phyloP scores from a whole-genome alignment of 2,888 invertebrate genomes.

The Spialia ferax region DNA sequence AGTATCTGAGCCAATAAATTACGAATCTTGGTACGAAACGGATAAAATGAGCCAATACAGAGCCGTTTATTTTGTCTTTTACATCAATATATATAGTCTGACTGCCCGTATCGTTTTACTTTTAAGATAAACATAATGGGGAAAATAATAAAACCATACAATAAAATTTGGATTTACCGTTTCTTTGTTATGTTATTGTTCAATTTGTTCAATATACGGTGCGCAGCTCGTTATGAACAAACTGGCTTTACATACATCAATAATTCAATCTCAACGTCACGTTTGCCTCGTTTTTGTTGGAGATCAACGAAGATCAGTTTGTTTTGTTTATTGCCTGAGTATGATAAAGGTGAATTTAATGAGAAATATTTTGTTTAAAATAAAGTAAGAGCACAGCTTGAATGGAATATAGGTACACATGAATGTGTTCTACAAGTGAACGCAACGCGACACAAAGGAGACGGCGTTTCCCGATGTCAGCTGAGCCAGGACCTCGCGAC shows the following conservation, averaged over 20 bases:
- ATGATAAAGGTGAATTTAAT: slow-evolving; percentile 13
- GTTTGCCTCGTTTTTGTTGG: slow-evolving; percentile 21
- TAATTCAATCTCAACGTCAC: slow-evolving; percentile 27
- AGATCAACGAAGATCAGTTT: slow-evolving; percentile 16
- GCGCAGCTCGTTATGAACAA: slow-evolving; percentile 22
- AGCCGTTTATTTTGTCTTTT: slow-evolving; percentile 48
- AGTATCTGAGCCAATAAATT: slow-evolving; percentile 75
- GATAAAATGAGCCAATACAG: slow-evolving; percentile 66
- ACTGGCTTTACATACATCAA: slow-evolving; percentile 33
- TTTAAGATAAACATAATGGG: slow-evolving; percentile 37
- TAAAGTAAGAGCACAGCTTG: neutral
- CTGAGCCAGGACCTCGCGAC: slow-evolving; percentile 67
- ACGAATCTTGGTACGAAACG: slow-evolving; percentile 58
- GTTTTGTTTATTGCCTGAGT: slow-evolving; percentile 25
- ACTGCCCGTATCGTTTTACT: slow-evolving; percentile 51
- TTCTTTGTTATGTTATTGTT: slow-evolving; percentile 29
- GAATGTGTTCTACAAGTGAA: slow-evolving; percentile 68
- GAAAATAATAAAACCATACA: slow-evolving; percentile 31
- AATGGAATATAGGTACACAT: slow-evolving; percentile 47
- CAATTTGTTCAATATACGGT: slow-evolving; percentile 17
- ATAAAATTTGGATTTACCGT: slow-evolving; percentile 31
- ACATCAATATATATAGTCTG: slow-evolving; percentile 43
- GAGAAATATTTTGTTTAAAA: neutral
- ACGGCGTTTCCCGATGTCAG: slow-evolving; percentile 65
- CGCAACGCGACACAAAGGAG: slow-evolving; percentile 63